phyloP scores from a whole-genome alignment of 2,113 vertebrate species.

The Noctilio leporinus region DNA sequence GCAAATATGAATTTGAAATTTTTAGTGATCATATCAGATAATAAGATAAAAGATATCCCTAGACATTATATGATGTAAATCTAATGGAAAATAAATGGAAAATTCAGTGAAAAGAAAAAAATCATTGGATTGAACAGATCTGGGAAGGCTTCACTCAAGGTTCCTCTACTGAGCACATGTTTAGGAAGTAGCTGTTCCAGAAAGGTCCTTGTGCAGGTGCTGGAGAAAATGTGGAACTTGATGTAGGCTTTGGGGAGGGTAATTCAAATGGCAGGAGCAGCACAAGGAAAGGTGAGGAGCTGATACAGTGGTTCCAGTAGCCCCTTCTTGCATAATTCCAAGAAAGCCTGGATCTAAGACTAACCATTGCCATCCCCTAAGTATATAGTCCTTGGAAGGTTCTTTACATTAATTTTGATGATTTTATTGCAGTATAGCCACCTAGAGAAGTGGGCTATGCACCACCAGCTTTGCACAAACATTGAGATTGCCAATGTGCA shows the following conservation, averaged over 20 bases:
- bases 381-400: not conserved
- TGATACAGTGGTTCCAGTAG: not conserved
- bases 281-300: not conserved
- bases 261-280: not conserved
- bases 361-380: not conserved
- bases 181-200: not conserved
- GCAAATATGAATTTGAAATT: slow-evolving; percentile 14
- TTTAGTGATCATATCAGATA: not conserved
- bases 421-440: not conserved
- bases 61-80: not conserved
- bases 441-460: not conserved
- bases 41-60: not conserved
- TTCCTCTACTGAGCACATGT: not conserved
- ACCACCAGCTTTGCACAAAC: not conserved
- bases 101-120: not conserved
- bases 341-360: not conserved
- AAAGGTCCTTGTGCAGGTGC: not conserved
- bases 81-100: not conserved
- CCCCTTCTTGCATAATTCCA: not conserved
- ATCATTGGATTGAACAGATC: not conserved
- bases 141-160: not conserved
- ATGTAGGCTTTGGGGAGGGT: not conserved
- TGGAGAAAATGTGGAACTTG: not conserved
- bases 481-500: not conserved
- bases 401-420: not conserved